A percentile compares a stretch with the other conserved stretches of the same genome.
Conservation (phyloP, 2,888 invertebrate species). For the Melinaea marsaeus region DNA sequence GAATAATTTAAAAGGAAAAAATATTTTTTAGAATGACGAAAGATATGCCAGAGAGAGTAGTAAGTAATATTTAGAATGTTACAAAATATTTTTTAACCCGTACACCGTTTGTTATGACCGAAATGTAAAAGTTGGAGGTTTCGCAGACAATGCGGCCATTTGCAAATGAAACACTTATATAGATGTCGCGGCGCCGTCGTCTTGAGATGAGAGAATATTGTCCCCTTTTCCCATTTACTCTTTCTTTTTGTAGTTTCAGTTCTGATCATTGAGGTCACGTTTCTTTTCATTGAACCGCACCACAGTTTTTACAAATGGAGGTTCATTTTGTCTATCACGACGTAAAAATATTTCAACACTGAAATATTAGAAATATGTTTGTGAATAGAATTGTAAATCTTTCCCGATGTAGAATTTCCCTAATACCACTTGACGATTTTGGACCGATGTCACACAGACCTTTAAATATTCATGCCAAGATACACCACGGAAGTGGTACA, state of each 20-base stretch:
- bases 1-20: too few species aligned
- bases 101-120: constrained; percentile 17
- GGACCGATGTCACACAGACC: constrained; percentile 11
- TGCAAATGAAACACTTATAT: constrained; percentile 33
- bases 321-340: neutral
- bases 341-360: neutral
- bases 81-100: constrained; percentile 8
- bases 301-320: neutral
- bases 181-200: constrained; percentile 21
- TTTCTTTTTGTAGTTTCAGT: neutral
- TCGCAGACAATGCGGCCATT: constrained; percentile 34
- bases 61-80: neutral
- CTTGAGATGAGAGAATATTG: constrained; percentile 22
- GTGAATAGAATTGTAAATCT: neutral
- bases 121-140: constrained; percentile 31
- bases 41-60: neutral
- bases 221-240: constrained; percentile 12
- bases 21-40: too few species aligned
- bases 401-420: constrained; percentile 8
- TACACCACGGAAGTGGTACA: neutral
- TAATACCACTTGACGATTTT: constrained; percentile 9
- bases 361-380: neutral
- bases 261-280: constrained; percentile 4
- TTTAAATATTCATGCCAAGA: constrained; percentile 19
- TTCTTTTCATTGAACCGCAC: constrained; percentile 1